Evolutionary conservation across 2,888 invertebrate species (phyloP).

Genomic region (Stegana nigrithorax): DNA sequence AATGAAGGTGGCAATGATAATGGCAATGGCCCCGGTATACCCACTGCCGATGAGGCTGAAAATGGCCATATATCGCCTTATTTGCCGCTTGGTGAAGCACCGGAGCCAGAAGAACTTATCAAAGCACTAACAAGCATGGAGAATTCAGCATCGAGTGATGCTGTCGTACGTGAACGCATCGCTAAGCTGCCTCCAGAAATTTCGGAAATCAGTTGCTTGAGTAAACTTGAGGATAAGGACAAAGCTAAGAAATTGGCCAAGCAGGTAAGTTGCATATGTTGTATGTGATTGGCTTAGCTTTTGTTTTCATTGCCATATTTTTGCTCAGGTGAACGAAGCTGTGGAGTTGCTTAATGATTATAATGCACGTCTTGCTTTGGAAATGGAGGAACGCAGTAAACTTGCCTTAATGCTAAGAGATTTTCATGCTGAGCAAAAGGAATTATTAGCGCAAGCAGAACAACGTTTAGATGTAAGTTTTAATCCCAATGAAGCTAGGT

Average conservation of each 20-base stretch:
- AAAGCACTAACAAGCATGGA: conserved; percentile 87
- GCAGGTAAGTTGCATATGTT: conserved; percentile 72
- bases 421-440: conserved; percentile 88
- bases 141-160: conserved; percentile 95
- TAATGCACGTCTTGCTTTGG: conserved; percentile 85
- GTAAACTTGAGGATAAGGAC: conserved; percentile 87
- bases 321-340: conserved; percentile 77
- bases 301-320: neutral
- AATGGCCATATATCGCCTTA: conserved; percentile 83
- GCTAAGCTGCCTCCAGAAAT: conserved; percentile 95
- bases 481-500: too few relatives aligned
- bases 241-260: conserved; percentile 81
- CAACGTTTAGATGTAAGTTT: conserved; percentile 82
- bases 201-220: conserved; percentile 87
- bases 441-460: conserved; percentile 87
- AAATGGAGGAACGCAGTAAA: conserved; percentile 89
- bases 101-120: conserved; percentile 92
- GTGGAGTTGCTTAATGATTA: conserved; percentile 88
- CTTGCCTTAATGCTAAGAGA: conserved; percentile 88
- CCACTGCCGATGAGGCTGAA: conserved; percentile 65
- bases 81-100: conserved; percentile 84
- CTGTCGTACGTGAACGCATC: conserved; percentile 89
- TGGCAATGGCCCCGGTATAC: neutral
- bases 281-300: neutral
- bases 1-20: conserved; percentile 67